Base-by-base conservation (phyloP, 2,797 vertebrate species). In the Acropternis orthonyx region DNA sequence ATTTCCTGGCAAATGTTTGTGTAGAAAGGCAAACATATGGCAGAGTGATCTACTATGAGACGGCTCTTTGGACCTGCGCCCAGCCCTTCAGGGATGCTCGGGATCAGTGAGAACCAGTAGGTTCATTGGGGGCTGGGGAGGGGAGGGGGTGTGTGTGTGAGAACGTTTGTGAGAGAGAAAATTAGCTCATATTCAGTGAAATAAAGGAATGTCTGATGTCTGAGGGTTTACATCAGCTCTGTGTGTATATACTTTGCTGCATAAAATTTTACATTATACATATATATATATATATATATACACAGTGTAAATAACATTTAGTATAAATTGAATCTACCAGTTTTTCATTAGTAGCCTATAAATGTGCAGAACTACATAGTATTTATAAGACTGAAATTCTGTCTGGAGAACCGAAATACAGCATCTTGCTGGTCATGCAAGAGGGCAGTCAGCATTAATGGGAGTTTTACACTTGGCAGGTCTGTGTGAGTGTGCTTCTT, bases 1-100 rank as follows among this genome's bases (percentile, higher is more conserved):
- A 84, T 95, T 81, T 84, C 88, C 95, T 88, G 77, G 83, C 85
- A 97, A 75, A 84, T 52, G 69, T 95, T 86, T 84, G 73, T 81
- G 58, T 81, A 79, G 83, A 95, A 94, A 92, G 59, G 62, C 72
- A 91, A 78, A 78, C 76, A 83, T 36, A 52, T 81, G 92, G 89
- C 89, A 86, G 68, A 85, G 74, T 55, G 66, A 90, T 84, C 89
- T 77, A 69, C 89, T 30, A 5, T 34, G 55, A 81, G 76, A 84
- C 3, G 2, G 79, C 54, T 75, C 3, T 51, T 81, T 89, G 73
- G 85, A 95, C 46, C 73, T 94, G 62, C 0, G 0, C 69, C 88
- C 76, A 89, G 66, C 51, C 83, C 61, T 48, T 55, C 76, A 54
- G 85, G 65, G 84, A 85, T 89, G 39, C 84, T 59, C 3, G 2